Base-by-base conservation (phyloP, 1,140 invertebrate species). In the Aleiodes sp. region DNA sequence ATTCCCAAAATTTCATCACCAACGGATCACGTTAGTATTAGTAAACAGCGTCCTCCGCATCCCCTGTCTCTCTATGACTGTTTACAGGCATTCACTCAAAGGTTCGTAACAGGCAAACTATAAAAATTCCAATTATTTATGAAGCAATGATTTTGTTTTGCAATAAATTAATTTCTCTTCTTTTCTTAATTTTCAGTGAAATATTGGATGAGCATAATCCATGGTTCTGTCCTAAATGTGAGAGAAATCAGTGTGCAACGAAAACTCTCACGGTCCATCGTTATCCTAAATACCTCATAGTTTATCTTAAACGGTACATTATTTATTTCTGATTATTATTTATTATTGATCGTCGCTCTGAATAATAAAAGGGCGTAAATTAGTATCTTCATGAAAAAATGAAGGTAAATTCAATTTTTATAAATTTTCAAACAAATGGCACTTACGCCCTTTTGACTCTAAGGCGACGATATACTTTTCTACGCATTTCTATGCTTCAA, bases 251-350 rank as follows among this genome's bases (percentile, higher is more conserved):
- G 73, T 89, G 89, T 81, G 92, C 92, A 8, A 92, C 89, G 26
- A 92, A 92, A 80, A 91, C 90, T 7, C 85, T 93, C 46, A 89
- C 90, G 8, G 88, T 93, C 57, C 92, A 91, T 86, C 85, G 89
- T 71, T 92, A 90, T 80, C 91, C 92, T 6, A 90, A 91, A 80
- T 91, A 88, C 75, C 86, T 93, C 6, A 92, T 93, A 78, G 88
- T 93, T 35, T 92, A 92, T 80, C 84, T 93, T 39, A 92, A 93
- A 84, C 87, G 91, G 91, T 92, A 80, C 19, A 16, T 63, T 52
- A 41, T 24, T 4, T 14, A 64, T 65, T 68, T 63, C 29, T 66
- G 24, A 28, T 59, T 21, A 24, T 59, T 14, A 4, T 66, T 65
- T 57, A 43, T 21, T 19, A 62, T n/a, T n/a, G n/a, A n/a, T n/a